phyloP scores from a whole-genome alignment of 2,113 vertebrate genomes.

The Halcyon malimbica region DNA sequence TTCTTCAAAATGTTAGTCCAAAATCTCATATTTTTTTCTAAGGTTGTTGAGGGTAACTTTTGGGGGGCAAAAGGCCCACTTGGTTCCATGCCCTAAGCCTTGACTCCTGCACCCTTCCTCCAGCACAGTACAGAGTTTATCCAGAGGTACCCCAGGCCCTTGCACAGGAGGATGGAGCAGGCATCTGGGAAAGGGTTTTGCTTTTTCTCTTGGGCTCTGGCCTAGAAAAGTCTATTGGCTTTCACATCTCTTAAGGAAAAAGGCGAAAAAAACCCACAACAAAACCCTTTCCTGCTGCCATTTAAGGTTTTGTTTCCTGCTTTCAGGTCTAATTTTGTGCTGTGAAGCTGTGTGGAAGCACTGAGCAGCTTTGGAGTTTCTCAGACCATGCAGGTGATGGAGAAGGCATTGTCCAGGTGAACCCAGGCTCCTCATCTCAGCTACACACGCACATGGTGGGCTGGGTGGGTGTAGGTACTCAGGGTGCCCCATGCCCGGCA shows the following conservation, averaged over 20 bases:
- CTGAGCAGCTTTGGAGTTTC: neutral
- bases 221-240: neutral
- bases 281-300: neutral
- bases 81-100: neutral
- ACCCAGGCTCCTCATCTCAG: neutral
- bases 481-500: neutral
- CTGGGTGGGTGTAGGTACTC: neutral
- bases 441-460: fast-evolving
- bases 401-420: fast-evolving
- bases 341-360: fast-evolving
- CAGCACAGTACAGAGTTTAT: neutral
- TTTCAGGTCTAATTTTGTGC: neutral
- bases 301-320: neutral
- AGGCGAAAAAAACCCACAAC: neutral
- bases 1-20: neutral
- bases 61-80: neutral
- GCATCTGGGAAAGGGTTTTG: neutral
- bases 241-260: neutral
- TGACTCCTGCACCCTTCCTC: neutral
- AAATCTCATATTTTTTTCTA: neutral
- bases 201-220: neutral
- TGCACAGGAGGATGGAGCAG: fast-evolving
- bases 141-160: neutral
- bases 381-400: fast-evolving
- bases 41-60: neutral